Conservation (phyloP, 2,888 invertebrate species). For the Pollenia amentaria region DNA sequence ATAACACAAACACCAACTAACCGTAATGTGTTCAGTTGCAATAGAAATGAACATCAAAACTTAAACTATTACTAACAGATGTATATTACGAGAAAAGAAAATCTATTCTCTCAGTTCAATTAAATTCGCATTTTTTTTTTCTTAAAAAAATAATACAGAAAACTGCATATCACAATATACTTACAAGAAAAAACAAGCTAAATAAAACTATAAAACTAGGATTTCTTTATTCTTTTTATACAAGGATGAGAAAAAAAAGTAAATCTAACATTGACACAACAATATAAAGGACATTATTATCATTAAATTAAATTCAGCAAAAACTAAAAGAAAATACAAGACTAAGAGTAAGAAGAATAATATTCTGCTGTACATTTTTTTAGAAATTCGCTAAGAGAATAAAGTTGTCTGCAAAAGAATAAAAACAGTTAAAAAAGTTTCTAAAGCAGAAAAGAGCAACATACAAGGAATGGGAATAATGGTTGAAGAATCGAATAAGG, state of each 20-base stretch:
- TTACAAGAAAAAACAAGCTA: constrained; percentile 37
- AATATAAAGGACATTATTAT: constrained; percentile 69
- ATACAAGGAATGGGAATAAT: not conserved
- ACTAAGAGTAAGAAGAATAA: constrained; percentile 25
- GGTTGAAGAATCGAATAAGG: no score
- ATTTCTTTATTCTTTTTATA: not conserved
- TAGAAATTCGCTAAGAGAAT: constrained; percentile 51
- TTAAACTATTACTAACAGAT: constrained; percentile 69
- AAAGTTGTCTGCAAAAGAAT: constrained; percentile 5
- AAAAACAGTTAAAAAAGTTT: not conserved
- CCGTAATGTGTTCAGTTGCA: constrained; percentile 40
- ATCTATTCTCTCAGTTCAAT: constrained; percentile 31
- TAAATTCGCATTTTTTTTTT: constrained; percentile 19
- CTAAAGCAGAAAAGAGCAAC: constrained; percentile 4
- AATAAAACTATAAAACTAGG: constrained; percentile 38
- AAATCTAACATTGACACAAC: constrained; percentile 67
- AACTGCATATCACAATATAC: constrained; percentile 53
- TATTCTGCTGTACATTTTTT: constrained; percentile 18
- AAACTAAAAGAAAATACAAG: constrained; percentile 24
- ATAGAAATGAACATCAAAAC: constrained; percentile 60
- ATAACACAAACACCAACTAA: constrained; percentile 51
- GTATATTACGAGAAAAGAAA: constrained; percentile 32
- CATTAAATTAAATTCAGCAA: constrained; percentile 66
- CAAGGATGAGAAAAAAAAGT: not conserved
- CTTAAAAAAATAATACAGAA: constrained; percentile 28